Conservation (phyloP, 2,797 vertebrate species). For the Leptodactylus fallax region DNA sequence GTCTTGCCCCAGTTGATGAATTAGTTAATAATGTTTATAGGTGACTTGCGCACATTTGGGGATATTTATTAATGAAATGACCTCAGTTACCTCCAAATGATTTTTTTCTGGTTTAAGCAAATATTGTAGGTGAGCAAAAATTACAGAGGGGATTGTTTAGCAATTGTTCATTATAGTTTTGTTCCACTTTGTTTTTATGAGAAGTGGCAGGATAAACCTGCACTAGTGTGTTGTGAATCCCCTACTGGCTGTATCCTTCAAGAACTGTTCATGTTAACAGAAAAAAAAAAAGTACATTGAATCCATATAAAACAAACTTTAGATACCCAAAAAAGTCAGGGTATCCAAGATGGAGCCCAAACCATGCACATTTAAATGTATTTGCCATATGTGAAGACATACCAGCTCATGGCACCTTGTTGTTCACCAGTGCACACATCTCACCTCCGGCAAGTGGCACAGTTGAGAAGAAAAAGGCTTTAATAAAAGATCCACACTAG, state of each 20-base stretch:
- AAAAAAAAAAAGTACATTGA: background rate
- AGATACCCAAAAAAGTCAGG: background rate
- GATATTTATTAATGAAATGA: background rate
- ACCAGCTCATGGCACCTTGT: too few relatives aligned
- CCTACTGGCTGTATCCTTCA: background rate
- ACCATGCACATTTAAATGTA: background rate
- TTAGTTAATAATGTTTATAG: background rate
- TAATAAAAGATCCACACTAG: too few relatives aligned
- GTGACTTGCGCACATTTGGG: background rate
- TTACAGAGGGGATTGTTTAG: too few relatives aligned
- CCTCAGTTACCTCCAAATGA: background rate
- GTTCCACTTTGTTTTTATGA: background rate
- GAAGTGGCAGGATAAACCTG: too few relatives aligned
- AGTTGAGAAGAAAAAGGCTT: too few relatives aligned
- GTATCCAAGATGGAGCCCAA: background rate
- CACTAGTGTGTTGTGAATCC: too few relatives aligned
- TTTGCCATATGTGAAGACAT: too few relatives aligned
- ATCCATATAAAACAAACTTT: background rate
- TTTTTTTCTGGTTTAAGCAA: background rate
- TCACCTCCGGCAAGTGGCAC: too few relatives aligned
- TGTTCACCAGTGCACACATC: too few relatives aligned
- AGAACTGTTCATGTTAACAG: too few relatives aligned
- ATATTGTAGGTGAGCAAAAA: background rate
- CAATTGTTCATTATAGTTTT: background rate
- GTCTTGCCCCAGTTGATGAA: background rate